Conservation (phyloP, 2,888 invertebrate species). For the Quadriops clusia region DNA sequence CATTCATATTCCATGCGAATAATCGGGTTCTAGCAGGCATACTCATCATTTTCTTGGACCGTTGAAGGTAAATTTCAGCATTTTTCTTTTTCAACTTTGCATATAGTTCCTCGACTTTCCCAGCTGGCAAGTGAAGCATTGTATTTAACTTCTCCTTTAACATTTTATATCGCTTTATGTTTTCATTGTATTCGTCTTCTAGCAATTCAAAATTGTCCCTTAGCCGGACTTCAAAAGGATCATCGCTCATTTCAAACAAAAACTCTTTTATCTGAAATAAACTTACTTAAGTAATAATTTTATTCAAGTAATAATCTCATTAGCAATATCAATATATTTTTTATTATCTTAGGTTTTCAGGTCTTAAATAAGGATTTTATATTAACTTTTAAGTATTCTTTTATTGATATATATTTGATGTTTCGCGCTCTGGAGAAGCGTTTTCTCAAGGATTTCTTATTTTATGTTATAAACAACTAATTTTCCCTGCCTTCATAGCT, state of each 20-base stretch:
- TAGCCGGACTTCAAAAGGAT: slow-evolving; percentile 94
- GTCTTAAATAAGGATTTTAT: too few relatives aligned
- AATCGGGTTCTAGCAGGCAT: slow-evolving; percentile 60
- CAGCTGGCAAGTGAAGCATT: slow-evolving; percentile 56
- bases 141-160: slow-evolving; percentile 66
- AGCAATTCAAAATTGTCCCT: slow-evolving; percentile 90
- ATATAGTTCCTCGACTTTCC: slow-evolving; percentile 82
- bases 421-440: too few relatives aligned
- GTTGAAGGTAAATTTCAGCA: slow-evolving; percentile 90
- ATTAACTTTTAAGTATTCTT: too few relatives aligned
- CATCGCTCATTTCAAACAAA: slow-evolving; percentile 87
- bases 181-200: slow-evolving; percentile 92
- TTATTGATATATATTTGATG: too few relatives aligned
- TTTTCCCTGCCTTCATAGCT: too few relatives aligned
- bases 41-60: slow-evolving; percentile 58
- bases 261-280: slow-evolving; percentile 68
- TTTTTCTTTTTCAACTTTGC: slow-evolving; percentile 78
- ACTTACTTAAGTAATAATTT: too few relatives aligned
- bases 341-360: too few relatives aligned
- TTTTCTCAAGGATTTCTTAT: too few relatives aligned
- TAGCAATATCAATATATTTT: background rate
- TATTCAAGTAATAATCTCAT: too few relatives aligned
- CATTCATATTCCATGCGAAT: slow-evolving; percentile 75
- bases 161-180: slow-evolving; percentile 77
- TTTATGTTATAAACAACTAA: too few relatives aligned